phyloP scores from a whole-genome alignment of 2,113 vertebrate species.

The Alexandromys fortis region DNA sequence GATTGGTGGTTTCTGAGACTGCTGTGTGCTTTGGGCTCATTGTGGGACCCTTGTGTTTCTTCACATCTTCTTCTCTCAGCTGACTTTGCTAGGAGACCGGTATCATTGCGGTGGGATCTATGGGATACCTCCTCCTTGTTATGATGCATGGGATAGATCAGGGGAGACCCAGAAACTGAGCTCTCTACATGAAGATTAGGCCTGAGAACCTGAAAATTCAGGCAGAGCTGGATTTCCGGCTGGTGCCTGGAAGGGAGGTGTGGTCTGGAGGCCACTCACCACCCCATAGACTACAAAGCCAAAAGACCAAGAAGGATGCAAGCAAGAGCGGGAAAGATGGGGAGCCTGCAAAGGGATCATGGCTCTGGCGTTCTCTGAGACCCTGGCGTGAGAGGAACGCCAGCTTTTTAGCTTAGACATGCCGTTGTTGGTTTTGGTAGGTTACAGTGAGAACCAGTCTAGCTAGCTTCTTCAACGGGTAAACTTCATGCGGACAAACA shows the following conservation, averaged over 20 bases:
- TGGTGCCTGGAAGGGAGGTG: not conserved
- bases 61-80: not conserved
- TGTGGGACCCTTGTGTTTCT: rapidly evolving
- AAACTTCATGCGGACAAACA: not conserved
- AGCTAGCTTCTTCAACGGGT: not conserved
- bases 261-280: not conserved
- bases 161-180: not conserved
- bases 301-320: not conserved
- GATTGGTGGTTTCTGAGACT: not conserved
- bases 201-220: not conserved
- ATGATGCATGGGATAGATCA: rapidly evolving
- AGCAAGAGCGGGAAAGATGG: not conserved
- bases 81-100: too few species aligned
- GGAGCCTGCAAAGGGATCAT: not conserved
- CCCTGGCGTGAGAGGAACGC: not conserved
- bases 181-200: not conserved
- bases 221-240: not conserved
- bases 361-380: not conserved
- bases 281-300: not conserved
- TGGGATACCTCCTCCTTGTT: not conserved
- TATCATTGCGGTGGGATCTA: not conserved
- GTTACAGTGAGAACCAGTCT: not conserved
- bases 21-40: not conserved
- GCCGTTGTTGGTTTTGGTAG: not conserved
- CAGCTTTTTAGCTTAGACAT: not conserved